A percentile compares a stretch with the other conserved stretches of the same genome.
These are phyloP conservation scores for Delphinus delphis DNA, from an alignment of 2,113 vertebrate species.

Conservation along the genomic window DNA sequence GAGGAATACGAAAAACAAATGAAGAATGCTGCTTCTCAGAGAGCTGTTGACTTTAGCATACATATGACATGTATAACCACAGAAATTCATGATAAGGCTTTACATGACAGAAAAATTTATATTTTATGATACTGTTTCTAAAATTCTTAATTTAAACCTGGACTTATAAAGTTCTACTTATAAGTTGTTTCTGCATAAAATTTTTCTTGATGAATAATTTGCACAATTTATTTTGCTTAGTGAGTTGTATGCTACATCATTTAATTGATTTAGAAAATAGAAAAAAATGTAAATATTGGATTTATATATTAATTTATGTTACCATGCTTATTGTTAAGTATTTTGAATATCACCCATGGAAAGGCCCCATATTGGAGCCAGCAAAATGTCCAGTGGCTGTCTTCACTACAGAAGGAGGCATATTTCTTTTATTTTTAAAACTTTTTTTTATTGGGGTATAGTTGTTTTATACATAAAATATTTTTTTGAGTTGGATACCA, in stretches of 20 bases:
- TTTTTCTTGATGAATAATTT: background rate
- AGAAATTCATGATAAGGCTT: background rate
- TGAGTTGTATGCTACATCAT: background rate
- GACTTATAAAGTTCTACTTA: background rate
- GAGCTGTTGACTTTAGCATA: background rate
- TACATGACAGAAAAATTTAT: background rate
- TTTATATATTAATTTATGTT: background rate
- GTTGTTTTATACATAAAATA: no score
- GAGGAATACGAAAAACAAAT: background rate
- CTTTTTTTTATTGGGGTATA: no score
- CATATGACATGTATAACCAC: background rate
- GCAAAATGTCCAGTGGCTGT: background rate
- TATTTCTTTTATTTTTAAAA: background rate
- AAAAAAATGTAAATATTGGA: background rate
- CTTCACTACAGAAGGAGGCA: background rate
- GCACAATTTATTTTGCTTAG: background rate
- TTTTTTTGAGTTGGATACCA: background rate
- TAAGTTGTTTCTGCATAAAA: background rate
- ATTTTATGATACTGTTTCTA: background rate
- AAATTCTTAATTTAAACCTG: slow-evolving; percentile 1
- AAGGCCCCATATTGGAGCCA: background rate
- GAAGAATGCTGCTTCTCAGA: background rate
- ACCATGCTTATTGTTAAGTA: background rate
- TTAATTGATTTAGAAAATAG: background rate
- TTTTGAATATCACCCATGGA: background rate